Percentiles rank a stretch among this genome's conserved stretches.
phyloP scores from a whole-genome alignment of 2,888 invertebrate genomes.

The Drosophila nigricruria region DNA sequence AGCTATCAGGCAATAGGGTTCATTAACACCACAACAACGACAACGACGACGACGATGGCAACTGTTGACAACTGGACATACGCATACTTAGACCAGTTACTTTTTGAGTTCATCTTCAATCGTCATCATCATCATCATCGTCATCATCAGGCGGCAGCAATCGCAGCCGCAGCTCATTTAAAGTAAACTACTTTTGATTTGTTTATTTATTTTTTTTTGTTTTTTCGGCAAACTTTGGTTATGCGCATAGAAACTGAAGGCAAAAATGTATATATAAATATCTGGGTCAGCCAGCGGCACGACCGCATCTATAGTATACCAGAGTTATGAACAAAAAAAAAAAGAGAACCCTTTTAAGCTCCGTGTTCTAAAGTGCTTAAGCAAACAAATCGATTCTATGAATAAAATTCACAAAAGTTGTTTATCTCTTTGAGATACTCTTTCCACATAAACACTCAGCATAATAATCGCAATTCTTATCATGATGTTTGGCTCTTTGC shows the following conservation, averaged over 20 bases:
- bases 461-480: neutral
- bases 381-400: slow-evolving; percentile 33
- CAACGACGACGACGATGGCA: slow-evolving; percentile 12
- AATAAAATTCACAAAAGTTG: slow-evolving; percentile 7
- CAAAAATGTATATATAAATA: slow-evolving; percentile 30
- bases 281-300: slow-evolving; percentile 54
- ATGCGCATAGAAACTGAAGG: neutral
- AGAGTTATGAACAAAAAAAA: slow-evolving; percentile 15
- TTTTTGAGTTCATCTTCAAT: slow-evolving; percentile 40
- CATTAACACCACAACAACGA: slow-evolving; percentile 63
- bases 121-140: slow-evolving; percentile 15
- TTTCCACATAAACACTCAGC: neutral
- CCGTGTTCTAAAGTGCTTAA: slow-evolving; percentile 20
- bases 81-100: slow-evolving; percentile 8
- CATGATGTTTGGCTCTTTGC: neutral
- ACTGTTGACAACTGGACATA: slow-evolving; percentile 58
- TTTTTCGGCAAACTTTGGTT: slow-evolving; percentile 38
- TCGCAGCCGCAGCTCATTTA: slow-evolving; percentile 1
- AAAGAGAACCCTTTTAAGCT: slow-evolving; percentile 21
- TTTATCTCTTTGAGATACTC: slow-evolving; percentile 13
- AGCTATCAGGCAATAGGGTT: slow-evolving; percentile 58
- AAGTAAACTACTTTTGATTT: slow-evolving; percentile 51
- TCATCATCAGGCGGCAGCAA: neutral
- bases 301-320: slow-evolving; percentile 6
- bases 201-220: slow-evolving; percentile 23